A percentile compares a stretch with the other conserved stretches of the same genome.
phyloP scores from a whole-genome alignment of 2,113 vertebrate genomes.

The Pachypanchax playfairii region DNA sequence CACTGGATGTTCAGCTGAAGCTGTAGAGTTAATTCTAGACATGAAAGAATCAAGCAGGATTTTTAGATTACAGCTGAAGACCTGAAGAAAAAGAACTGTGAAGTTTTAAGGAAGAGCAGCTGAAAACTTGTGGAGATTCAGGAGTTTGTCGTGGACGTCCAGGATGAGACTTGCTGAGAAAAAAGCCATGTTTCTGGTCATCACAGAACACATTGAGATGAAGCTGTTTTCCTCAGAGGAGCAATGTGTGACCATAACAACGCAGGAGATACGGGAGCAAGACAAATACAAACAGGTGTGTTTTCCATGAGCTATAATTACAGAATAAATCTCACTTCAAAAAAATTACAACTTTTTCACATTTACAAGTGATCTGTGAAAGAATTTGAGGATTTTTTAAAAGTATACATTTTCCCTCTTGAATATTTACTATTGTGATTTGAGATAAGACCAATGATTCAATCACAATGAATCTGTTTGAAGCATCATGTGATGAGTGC shows the following conservation, averaged over 20 bases:
- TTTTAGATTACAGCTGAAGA: not conserved
- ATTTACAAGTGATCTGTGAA: no score
- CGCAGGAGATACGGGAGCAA: constrained; percentile 19
- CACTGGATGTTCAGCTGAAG: not conserved
- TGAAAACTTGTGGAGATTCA: not conserved
- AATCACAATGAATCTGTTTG: not conserved
- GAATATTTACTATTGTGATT: not conserved
- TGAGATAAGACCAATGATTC: not conserved
- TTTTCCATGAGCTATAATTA: not conserved
- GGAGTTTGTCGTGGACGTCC: not conserved
- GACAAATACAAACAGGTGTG: constrained; percentile 27
- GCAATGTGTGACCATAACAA: not conserved
- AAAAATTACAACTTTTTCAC: no score
- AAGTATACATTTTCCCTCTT: not conserved
- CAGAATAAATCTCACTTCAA: no score
- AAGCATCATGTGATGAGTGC: not conserved
- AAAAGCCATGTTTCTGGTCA: constrained; percentile 6
- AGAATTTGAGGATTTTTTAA: no score
- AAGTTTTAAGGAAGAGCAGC: not conserved
- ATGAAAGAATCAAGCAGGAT: not conserved
- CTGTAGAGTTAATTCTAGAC: not conserved
- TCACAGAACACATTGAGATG: constrained; percentile 72
- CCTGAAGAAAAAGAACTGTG: not conserved
- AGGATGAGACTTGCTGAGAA: constrained; percentile 39
- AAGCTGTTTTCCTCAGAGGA: constrained; percentile 55